Base-by-base conservation (phyloP, 2,888 invertebrate species). In the Autographa gamma region DNA sequence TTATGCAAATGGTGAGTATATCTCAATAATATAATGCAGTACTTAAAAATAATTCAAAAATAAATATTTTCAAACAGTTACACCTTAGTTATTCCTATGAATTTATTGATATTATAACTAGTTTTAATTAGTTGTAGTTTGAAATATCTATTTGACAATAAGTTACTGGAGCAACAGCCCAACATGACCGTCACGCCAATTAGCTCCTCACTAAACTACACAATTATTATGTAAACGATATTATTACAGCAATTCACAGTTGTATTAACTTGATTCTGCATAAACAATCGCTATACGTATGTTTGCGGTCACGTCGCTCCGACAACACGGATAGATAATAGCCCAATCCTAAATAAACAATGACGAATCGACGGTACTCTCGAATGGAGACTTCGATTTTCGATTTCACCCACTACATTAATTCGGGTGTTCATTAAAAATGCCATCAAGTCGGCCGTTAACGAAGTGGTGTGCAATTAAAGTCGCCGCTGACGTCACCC, bases 381-480 rank as follows among this genome's bases (percentile, higher is more conserved):
- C 41, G 68, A 48, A 66, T 73, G 68, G 90, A 87, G 90, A 91
- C 92, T 95, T 93, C 93, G 93, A 93, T 93, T 91, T 93, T 93
- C 94, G 92, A 95, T 94, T 93, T 93, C 91, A 76, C 92, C 94
- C 95, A 95, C 95, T 95, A 95, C 95, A 95, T 95, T 95, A 95
- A 95, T 92, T 95, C 95, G 91, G 88, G 93, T 91, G 94, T 95
- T 95, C 95, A 95, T 95, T 95, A 95, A 95, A 95, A 95, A 95
- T 95, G 95, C 95, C 94, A 95, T 95, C 94, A 95, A 93, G 91
- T 91, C 92, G 91, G 81, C 92, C 91, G 93, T 93, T 95, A 95
- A 95, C 95, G 95, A 95, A 95, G 95, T 95, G 95, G 93, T 94
- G 91, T 87, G 92, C 95, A 95, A 95, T 95, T 95, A 95, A 93